These are phyloP conservation scores for Muscicapa striata DNA, from an alignment of 2,797 vertebrate species.

Conservation along the genomic window DNA sequence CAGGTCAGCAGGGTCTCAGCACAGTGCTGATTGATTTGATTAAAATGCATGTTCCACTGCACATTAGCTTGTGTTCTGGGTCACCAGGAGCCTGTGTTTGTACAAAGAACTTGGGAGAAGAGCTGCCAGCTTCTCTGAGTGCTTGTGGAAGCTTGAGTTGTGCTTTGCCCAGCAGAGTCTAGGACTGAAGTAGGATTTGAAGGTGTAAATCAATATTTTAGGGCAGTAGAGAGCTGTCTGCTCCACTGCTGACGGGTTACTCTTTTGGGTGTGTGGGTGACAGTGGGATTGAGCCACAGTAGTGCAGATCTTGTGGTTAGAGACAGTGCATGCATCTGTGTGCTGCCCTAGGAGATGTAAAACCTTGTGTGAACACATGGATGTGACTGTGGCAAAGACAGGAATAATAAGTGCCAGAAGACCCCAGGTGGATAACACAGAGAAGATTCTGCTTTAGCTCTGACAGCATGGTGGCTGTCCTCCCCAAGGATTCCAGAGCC, in stretches of 20 bases:
- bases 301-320: background rate
- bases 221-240: background rate
- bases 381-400: background rate
- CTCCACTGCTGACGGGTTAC: background rate
- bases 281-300: background rate
- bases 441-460: background rate
- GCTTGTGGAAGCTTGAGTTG: background rate
- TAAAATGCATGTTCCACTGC: constrained; percentile 50
- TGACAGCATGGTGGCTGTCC: background rate
- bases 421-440: accelerated
- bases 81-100: background rate
- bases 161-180: background rate
- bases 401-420: background rate
- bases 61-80: constrained; percentile 10
- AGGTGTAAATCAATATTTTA: background rate
- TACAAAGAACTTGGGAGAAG: background rate
- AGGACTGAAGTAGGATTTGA: background rate
- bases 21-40: constrained; percentile 52
- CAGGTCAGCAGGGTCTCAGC: constrained; percentile 54
- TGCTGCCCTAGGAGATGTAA: background rate
- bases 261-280: background rate
- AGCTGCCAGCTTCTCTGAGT: background rate
- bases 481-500: background rate
- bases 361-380: background rate
- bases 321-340: accelerated